Evolutionary conservation across 2,113 vertebrate genomes (phyloP).

Genomic region (Numenius arquata): DNA sequence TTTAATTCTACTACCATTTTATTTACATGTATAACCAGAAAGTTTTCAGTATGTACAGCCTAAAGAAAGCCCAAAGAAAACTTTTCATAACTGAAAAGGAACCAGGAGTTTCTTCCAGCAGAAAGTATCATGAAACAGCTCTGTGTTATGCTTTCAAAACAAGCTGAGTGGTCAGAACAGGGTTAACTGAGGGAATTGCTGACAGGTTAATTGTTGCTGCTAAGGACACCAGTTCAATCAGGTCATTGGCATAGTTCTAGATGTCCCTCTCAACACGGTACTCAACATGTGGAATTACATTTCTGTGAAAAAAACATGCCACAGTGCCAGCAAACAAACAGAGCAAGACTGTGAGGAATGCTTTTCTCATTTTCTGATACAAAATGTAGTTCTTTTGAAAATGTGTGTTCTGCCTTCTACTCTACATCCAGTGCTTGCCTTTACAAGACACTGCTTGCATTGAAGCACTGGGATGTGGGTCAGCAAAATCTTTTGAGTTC

Average conservation of each 20-base stretch:
- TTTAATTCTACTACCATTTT: neutral
- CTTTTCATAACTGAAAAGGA: neutral
- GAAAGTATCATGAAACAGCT: neutral
- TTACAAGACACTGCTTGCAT: neutral
- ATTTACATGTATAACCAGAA: neutral
- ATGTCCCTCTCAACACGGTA: neutral
- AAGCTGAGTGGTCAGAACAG: neutral
- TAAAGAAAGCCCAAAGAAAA: neutral
- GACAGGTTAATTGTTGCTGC: neutral
- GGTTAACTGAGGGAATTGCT: neutral
- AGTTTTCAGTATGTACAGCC: neutral
- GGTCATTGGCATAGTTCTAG: neutral
- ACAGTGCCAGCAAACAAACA: neutral
- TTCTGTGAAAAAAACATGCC: neutral
- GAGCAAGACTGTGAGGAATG: neutral
- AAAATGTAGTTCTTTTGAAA: neutral
- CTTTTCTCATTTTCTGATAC: neutral
- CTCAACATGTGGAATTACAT: neutral
- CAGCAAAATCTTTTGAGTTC: neutral
- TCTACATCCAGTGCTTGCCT: neutral
- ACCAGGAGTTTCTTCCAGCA: neutral
- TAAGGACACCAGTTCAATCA: neutral
- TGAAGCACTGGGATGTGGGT: neutral
- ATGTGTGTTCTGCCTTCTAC: rapidly evolving
- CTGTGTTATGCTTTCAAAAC: neutral